Base-by-base conservation (phyloP, 2,888 invertebrate species). In the Alloplasta piceator region DNA sequence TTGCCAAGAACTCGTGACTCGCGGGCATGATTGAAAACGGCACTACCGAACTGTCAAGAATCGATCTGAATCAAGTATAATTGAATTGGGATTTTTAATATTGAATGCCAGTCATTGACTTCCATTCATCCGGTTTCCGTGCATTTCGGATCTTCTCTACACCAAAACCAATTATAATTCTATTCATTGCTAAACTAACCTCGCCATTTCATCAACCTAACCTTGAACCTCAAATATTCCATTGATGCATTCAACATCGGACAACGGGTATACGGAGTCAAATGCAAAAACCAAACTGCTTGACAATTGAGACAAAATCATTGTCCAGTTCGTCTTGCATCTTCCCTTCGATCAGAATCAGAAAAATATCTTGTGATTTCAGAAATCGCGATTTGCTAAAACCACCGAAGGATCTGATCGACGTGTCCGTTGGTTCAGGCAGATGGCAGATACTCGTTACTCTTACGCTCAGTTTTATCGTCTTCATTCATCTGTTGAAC, bases 361-460 rank as follows among this genome's bases (percentile, higher is more conserved):
- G 10, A 43, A 12, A 52, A 6, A 6, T 14, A 52, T 14, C 12
- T 52, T 52, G 12, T 4, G 52, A 52, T 71, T 64, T 39, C 36
- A 82, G 83, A 10, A 73, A 75, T 70, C 80, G 78, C 6, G 82
- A 84, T 64, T 50, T 71, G 36, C 56, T 72, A 38, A 67, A 81
- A 46, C 67, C 78, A 16, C 46, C 78, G 10, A 78, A 83, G 26
- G 85, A 86, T 58, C 66, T 86, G 52, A 79, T 86, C 9, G 84
- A 84, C 61, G 78, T 64, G 2, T 14, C 79, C 9, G 75, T 84
- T 43, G 84, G 84, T 36, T 83, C 78, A 6, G 86, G 86, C 10
- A 67, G 79, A 26, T 86, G 85, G 86, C 86, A 86, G 43, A 77
- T 83, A 14, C 26, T 84, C 36, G 61, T 83, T n/a, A 84, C 80